Evolutionary conservation across 2,888 invertebrate species (phyloP).

Genomic region (Dione vanillae): DNA sequence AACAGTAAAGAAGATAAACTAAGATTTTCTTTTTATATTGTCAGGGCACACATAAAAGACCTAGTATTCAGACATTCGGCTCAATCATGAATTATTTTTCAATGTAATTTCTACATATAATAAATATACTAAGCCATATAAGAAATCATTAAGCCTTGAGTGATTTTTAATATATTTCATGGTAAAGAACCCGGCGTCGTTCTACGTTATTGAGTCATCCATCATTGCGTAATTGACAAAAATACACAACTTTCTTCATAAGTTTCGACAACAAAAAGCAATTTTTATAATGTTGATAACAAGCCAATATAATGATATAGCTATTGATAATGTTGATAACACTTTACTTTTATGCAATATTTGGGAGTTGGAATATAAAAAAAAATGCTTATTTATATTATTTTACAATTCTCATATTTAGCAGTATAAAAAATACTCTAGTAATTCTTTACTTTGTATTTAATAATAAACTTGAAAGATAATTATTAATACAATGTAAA

Average conservation of each 20-base stretch:
- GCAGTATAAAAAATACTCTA: no score
- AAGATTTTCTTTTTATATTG: no score
- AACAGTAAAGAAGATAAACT: no score
- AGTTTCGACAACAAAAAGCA: neutral
- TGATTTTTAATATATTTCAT: constrained; percentile 46
- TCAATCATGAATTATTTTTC: no score
- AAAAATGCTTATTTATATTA: neutral
- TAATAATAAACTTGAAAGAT: neutral
- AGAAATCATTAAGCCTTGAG: constrained; percentile 38
- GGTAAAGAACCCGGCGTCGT: constrained; percentile 24
- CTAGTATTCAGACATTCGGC: no score
- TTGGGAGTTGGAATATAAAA: neutral
- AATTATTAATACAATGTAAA: neutral
- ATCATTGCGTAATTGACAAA: constrained; percentile 43
- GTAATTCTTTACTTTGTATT: no score
- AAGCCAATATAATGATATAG: neutral
- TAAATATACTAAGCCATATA: neutral
- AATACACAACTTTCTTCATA: constrained; percentile 36
- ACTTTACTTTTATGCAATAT: neutral
- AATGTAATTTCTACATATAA: neutral
- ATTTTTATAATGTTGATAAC: no score
- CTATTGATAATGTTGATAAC: neutral
- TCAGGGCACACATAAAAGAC: no score
- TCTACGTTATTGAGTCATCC: constrained; percentile 47
- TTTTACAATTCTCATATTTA: neutral